Evolutionary conservation across 2,797 vertebrate genomes (phyloP).

Genomic region (Champsocephalus gunnari): DNA sequence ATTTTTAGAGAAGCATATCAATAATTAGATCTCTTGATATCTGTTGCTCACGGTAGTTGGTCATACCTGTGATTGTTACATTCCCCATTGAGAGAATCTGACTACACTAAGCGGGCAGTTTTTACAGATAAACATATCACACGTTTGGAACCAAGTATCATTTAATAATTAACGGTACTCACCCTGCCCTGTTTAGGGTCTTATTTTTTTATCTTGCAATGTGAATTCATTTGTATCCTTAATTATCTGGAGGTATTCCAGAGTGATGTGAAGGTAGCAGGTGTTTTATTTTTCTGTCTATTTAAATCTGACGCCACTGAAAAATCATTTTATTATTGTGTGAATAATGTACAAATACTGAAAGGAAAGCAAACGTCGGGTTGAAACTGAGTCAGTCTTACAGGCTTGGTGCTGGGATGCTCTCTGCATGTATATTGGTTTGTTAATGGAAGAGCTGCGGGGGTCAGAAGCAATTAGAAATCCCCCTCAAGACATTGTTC

Average conservation of each 20-base stretch:
- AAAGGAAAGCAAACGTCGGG: conserved; percentile 76
- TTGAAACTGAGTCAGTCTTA: conserved; percentile 84
- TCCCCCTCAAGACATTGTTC: conserved; percentile 57
- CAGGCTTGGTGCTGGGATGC: conserved; percentile 64
- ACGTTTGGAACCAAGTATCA: conserved; percentile 47
- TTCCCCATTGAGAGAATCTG: conserved; percentile 45
- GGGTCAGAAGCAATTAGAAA: conserved; percentile 58
- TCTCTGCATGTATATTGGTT: conserved; percentile 84
- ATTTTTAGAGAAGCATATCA: conserved; percentile 14
- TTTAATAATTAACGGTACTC: conserved; percentile 76
- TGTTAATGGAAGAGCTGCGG: conserved; percentile 73
- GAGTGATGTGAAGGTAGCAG: conserved; percentile 85
- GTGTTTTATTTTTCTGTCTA: conserved; percentile 74
- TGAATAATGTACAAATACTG: conserved; percentile 89
- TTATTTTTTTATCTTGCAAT: conserved; percentile 46
- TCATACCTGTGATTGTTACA: conserved; percentile 16
- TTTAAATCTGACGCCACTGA: conserved; percentile 87
- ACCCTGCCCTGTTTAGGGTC: conserved; percentile 48
- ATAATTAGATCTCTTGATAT: neutral
- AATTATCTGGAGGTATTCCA: conserved; percentile 53
- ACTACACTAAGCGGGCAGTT: conserved; percentile 49
- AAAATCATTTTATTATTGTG: conserved; percentile 81
- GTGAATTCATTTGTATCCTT: conserved; percentile 61
- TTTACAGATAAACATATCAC: conserved; percentile 11
- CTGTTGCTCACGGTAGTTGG: conserved; percentile 6